Percentiles rank a stretch among this genome's conserved stretches.
Conservation (phyloP, 2,888 invertebrate species). For the Agriotes lineatus region DNA sequence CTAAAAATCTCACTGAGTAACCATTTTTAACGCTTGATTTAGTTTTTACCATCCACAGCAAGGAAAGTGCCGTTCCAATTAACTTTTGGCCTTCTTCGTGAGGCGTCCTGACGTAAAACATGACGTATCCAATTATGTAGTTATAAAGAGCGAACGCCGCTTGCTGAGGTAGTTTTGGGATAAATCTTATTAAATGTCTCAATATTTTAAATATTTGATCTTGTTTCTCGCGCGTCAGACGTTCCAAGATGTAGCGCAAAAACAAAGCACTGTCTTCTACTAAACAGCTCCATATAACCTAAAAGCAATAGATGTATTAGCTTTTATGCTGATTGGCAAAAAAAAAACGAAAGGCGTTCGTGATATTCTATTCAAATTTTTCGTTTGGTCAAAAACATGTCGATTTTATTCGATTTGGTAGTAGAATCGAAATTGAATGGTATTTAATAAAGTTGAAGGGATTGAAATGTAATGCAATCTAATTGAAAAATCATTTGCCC, state of each 20-base stretch:
- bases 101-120: constrained; percentile 98
- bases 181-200: constrained; percentile 91
- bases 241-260: constrained; percentile 94
- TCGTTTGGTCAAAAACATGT: too few species aligned
- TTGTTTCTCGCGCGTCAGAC: constrained; percentile 92
- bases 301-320: constrained; percentile 35
- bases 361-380: too few species aligned
- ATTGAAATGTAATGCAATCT: too few species aligned
- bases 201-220: constrained; percentile 95
- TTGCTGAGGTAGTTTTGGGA: constrained; percentile 94
- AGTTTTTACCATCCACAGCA: constrained; percentile 97
- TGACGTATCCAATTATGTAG: constrained; percentile 98
- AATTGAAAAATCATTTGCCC: too few species aligned
- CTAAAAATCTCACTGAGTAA: constrained; percentile 65
- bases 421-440: too few species aligned
- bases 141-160: constrained; percentile 98
- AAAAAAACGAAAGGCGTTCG: too few species aligned
- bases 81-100: constrained; percentile 95
- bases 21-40: background rate
- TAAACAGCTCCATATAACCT: constrained; percentile 97
- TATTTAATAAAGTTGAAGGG: too few species aligned
- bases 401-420: too few species aligned
- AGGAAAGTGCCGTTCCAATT: constrained; percentile 93
- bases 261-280: constrained; percentile 98
- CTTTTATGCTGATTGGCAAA: too few species aligned